These are phyloP conservation scores for Drosophila mettleri DNA, from an alignment of 2,888 invertebrate genomes.

Conservation along the genomic window DNA sequence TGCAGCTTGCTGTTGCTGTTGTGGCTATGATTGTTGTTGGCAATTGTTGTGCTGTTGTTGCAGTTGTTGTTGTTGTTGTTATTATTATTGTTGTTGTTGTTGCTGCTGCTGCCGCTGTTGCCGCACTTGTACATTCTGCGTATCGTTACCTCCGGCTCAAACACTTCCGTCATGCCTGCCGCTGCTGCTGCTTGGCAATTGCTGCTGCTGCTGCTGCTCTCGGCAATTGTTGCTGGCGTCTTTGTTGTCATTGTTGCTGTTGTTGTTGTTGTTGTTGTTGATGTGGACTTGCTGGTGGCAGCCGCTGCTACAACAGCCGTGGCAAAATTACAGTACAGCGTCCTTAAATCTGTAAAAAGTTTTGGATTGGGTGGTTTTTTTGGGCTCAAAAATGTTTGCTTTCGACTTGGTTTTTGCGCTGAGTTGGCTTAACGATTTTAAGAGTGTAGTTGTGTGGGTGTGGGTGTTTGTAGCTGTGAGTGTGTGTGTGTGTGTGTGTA, in stretches of 20 bases:
- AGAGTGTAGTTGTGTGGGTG: conserved; percentile 13
- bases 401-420: conserved; percentile 46
- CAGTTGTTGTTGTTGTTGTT: conserved; percentile 26
- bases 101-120: conserved; percentile 31
- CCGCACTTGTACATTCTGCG: conserved; percentile 84
- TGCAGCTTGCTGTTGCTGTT: conserved; percentile 45
- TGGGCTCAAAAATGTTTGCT: conserved; percentile 64
- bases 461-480: conserved; percentile 2
- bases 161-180: conserved; percentile 54
- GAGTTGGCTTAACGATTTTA: conserved; percentile 21
- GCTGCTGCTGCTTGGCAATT: conserved; percentile 40
- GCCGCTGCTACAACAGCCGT: conserved; percentile 83
- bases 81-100: conserved; percentile 35
- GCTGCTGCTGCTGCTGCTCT: conserved; percentile 34
- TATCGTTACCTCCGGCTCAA: conserved; percentile 84
- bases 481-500: conserved; percentile 23
- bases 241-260: conserved; percentile 19
- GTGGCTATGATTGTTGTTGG: conserved; percentile 12
- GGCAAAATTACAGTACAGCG: conserved; percentile 84
- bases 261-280: conserved; percentile 9
- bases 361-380: conserved; percentile 78
- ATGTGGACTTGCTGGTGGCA: conserved; percentile 56
- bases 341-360: conserved; percentile 85
- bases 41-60: conserved; percentile 22
- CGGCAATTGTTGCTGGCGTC: conserved; percentile 19